phyloP scores from a whole-genome alignment of 2,888 invertebrate species.

The Heliconius ethilla region DNA sequence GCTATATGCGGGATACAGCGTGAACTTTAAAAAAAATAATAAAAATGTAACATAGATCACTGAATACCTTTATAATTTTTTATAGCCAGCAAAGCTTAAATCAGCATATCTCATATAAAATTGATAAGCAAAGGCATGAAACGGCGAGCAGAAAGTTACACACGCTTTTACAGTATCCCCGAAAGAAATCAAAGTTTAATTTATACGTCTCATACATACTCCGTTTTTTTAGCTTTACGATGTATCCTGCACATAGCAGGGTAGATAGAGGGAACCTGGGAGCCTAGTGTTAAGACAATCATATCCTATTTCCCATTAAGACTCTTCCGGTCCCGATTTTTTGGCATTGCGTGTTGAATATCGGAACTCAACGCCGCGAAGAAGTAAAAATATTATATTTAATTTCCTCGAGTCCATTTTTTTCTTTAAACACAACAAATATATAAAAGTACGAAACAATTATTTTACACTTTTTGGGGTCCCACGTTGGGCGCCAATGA shows the following conservation, averaged over 20 bases:
- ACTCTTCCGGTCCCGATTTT: background rate
- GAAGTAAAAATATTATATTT: background rate
- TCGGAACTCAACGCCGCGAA: background rate
- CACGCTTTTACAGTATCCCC: background rate
- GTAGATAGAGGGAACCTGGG: background rate
- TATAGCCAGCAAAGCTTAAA: background rate
- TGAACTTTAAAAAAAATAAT: no score
- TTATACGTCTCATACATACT: background rate
- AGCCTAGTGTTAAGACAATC: background rate
- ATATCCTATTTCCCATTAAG: background rate
- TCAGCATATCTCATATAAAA: constrained; percentile 18
- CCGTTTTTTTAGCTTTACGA: background rate
- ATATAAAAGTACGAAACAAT: background rate
- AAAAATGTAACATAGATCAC: background rate
- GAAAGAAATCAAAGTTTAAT: constrained; percentile 7
- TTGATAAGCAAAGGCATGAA: constrained; percentile 8
- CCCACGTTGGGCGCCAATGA: constrained; percentile 40
- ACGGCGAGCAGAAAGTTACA: background rate
- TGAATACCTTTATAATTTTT: background rate
- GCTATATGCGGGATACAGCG: no score
- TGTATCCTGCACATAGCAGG: background rate
- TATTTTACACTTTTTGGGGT: background rate
- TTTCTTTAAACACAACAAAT: no score
- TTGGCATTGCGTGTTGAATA: background rate
- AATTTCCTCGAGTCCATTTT: background rate